These are phyloP conservation scores for Halcyon leucocephala DNA, from an alignment of 2,797 vertebrate genomes.

Conservation along the genomic window DNA sequence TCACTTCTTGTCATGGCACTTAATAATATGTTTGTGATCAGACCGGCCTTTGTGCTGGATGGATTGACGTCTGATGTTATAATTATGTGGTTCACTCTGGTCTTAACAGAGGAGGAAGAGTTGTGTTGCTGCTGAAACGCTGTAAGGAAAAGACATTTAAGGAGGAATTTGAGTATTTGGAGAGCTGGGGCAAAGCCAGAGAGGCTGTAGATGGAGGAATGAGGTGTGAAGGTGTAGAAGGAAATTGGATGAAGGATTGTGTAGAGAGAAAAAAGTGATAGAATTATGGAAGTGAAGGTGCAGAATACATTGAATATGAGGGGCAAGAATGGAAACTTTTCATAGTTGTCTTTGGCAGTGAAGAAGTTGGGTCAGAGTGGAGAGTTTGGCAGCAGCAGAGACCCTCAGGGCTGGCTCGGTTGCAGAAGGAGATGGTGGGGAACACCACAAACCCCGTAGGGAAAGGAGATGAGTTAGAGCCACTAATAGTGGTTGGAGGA, in stretches of 20 bases:
- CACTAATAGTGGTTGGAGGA: background rate
- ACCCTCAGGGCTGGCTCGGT: background rate
- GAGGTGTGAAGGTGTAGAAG: background rate
- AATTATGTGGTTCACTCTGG: background rate
- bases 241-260: background rate
- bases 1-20: background rate
- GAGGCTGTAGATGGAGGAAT: background rate
- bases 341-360: background rate
- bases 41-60: background rate
- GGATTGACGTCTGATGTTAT: background rate
- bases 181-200: background rate
- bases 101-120: background rate
- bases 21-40: background rate
- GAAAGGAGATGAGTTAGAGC: background rate
- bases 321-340: constrained; percentile 4
- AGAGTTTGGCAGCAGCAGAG: background rate
- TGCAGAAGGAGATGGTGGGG: background rate
- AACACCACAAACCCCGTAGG: background rate
- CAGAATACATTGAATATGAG: background rate
- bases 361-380: background rate
- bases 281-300: background rate
- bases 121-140: background rate
- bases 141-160: background rate
- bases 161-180: background rate
- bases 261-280: background rate